phyloP scores from a whole-genome alignment of 1,140 invertebrate genomes.

The Drosophila bocki region DNA sequence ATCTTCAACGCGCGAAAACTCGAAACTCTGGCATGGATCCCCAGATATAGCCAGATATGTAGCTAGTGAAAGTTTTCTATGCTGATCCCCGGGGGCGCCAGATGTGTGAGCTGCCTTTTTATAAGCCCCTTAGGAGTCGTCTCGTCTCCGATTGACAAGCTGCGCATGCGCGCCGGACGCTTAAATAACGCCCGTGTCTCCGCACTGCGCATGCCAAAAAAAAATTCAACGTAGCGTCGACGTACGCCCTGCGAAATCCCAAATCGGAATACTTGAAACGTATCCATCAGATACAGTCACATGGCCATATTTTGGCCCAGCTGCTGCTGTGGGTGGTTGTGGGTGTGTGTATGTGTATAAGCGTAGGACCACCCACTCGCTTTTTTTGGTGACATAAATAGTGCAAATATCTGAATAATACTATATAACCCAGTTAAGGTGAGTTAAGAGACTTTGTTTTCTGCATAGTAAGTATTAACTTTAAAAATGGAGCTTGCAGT shows the following conservation, averaged over 20 bases:
- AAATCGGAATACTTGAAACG: conserved; percentile 6
- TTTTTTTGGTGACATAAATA: conserved; percentile 11
- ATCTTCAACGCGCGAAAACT: conserved; percentile 40
- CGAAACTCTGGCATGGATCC: conserved; percentile 5
- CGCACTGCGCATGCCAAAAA: conserved; percentile 71
- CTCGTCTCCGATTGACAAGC: conserved; percentile 55
- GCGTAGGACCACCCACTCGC: conserved; percentile 25
- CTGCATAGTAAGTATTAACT: too few relatives aligned
- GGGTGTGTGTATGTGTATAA: conserved; percentile 1
- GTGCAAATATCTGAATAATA: conserved; percentile 1
- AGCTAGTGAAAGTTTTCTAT: conserved; percentile 78
- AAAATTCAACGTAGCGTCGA: not conserved
- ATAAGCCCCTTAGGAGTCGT: conserved; percentile 14
- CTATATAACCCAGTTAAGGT: not conserved
- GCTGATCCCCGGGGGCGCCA: conserved; percentile 30
- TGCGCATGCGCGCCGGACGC: conserved; percentile 65
- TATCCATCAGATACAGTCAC: conserved; percentile 54
- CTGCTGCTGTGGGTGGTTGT: not conserved
- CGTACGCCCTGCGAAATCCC: conserved; percentile 25
- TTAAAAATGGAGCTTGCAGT: too few relatives aligned
- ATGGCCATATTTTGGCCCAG: conserved; percentile 36
- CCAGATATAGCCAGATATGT: conserved; percentile 19
- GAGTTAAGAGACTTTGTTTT: not conserved
- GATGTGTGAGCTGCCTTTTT: conserved; percentile 49
- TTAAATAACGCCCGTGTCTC: conserved; percentile 63